Percentiles rank a stretch among this genome's conserved stretches.
phyloP scores from a whole-genome alignment of 2,888 invertebrate genomes.

The Eurois occulta region DNA sequence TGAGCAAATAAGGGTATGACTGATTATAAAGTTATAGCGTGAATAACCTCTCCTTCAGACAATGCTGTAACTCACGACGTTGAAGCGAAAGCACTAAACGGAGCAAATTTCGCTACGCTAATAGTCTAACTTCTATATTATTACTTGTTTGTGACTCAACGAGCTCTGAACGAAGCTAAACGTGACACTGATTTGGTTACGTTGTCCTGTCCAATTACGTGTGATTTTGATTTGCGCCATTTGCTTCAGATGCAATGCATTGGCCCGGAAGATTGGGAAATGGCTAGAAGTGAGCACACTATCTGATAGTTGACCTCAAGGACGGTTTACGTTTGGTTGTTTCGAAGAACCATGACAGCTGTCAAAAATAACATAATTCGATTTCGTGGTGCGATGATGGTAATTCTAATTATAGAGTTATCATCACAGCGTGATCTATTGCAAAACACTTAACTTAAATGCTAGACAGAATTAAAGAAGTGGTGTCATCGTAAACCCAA shows the following conservation, averaged over 20 bases:
- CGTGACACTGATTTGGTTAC: slow-evolving; percentile 68
- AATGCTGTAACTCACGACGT: slow-evolving; percentile 54
- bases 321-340: slow-evolving; percentile 41
- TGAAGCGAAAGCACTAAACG: slow-evolving; percentile 32
- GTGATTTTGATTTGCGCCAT: slow-evolving; percentile 65
- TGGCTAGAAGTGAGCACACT: slow-evolving; percentile 32
- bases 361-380: slow-evolving; percentile 45
- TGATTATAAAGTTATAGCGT: slow-evolving; percentile 56
- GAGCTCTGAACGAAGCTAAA: slow-evolving; percentile 53
- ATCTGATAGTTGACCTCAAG: slow-evolving; percentile 50
- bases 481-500: not conserved
- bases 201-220: slow-evolving; percentile 70
- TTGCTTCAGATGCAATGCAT: slow-evolving; percentile 59
- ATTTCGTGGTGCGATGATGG: slow-evolving; percentile 22
- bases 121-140: slow-evolving; percentile 47
- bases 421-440: slow-evolving; percentile 28
- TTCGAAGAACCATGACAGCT: slow-evolving; percentile 36
- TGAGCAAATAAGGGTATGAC: slow-evolving; percentile 41
- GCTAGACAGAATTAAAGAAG: slow-evolving; percentile 8
- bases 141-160: slow-evolving; percentile 52
- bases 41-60: slow-evolving; percentile 21
- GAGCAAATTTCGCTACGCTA: slow-evolving; percentile 38
- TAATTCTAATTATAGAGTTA: slow-evolving; percentile 16
- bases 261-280: slow-evolving; percentile 61
- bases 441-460: not conserved